These are phyloP conservation scores for Pelosia muscerda DNA, from an alignment of 2,888 invertebrate genomes.

Conservation along the genomic window DNA sequence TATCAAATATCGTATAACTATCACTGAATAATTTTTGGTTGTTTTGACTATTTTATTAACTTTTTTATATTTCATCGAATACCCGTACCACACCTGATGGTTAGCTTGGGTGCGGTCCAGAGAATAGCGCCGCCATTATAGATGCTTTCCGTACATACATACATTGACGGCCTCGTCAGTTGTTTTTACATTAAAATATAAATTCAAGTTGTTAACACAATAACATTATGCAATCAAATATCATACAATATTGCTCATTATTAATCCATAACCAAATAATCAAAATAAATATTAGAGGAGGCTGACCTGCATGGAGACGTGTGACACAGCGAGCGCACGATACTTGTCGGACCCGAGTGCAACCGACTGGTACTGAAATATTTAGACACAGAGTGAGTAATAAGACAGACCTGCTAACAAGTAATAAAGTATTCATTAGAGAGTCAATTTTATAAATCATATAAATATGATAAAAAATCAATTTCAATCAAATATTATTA, in stretches of 20 bases:
- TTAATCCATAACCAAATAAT: conserved; percentile 1
- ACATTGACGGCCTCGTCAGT: no score
- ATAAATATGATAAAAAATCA: not conserved
- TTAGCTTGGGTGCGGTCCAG: no score
- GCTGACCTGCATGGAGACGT: conserved; percentile 1
- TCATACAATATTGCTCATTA: not conserved
- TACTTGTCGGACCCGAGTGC: not conserved
- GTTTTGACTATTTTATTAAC: no score
- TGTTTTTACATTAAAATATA: no score
- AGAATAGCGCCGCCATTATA: no score
- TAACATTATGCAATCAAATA: not conserved
- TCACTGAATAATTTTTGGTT: no score
- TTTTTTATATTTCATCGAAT: no score
- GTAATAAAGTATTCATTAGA: not conserved
- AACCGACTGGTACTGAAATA: not conserved
- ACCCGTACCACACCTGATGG: no score
- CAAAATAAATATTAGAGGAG: not conserved
- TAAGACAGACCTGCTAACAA: not conserved
- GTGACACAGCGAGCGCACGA: not conserved
- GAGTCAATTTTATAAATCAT: not conserved
- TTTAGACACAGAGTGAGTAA: not conserved
- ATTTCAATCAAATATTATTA: not conserved
- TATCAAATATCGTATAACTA: not conserved
- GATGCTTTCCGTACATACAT: no score
- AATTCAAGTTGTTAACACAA: no score